phyloP scores from a whole-genome alignment of 2,797 vertebrate genomes.

The Amniataba percoides region DNA sequence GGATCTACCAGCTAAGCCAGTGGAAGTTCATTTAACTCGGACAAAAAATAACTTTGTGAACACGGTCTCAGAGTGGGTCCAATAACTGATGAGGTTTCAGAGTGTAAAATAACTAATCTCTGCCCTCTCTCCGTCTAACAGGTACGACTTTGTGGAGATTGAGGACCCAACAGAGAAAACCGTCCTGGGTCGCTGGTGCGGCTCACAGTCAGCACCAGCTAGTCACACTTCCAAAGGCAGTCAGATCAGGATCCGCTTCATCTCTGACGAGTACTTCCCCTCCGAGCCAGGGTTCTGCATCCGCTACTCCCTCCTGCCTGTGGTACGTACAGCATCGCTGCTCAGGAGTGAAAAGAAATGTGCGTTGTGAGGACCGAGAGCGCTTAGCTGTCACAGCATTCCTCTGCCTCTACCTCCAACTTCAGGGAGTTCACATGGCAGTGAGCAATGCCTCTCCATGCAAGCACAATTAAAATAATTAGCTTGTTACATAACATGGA shows the following conservation, averaged over 20 bases:
- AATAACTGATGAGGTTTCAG: background rate
- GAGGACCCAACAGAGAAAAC: constrained; percentile 92
- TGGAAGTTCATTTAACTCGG: background rate
- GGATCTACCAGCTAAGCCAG: background rate
- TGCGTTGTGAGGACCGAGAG: background rate
- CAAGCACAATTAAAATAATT: constrained; percentile 42
- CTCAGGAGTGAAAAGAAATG: background rate
- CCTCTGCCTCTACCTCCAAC: constrained; percentile 19
- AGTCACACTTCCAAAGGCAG: constrained; percentile 92
- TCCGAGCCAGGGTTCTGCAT: constrained; percentile 97
- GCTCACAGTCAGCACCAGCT: constrained; percentile 87
- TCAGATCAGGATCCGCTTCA: constrained; percentile 94
- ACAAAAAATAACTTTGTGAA: background rate
- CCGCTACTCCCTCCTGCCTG: constrained; percentile 89
- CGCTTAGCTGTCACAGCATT: background rate
- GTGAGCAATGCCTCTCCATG: constrained; percentile 11
- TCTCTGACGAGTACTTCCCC: constrained; percentile 97
- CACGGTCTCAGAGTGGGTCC: background rate
- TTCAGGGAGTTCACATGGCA: constrained; percentile 31
- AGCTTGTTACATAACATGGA: constrained; percentile 42
- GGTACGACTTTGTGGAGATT: constrained; percentile 98
- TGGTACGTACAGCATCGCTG: constrained; percentile 82
- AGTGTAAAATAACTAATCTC: background rate
- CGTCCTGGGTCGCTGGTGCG: constrained; percentile 96
- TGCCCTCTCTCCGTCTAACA: constrained; percentile 63